phyloP scores from a whole-genome alignment of 1,140 invertebrate species.

The Parasteatoda tepidariorum region DNA sequence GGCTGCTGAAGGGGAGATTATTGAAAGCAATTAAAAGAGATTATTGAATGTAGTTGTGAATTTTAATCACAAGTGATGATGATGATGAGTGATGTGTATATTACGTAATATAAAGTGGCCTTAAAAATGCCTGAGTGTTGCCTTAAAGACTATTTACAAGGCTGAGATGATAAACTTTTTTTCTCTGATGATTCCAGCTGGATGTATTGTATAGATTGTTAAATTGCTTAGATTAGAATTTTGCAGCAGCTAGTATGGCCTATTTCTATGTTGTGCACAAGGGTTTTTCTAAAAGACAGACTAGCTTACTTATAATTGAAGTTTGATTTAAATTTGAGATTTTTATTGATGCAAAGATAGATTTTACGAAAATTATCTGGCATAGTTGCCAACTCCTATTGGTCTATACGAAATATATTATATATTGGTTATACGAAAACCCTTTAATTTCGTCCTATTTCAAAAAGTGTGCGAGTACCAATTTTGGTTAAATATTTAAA shows the following conservation, averaged over 20 bases:
- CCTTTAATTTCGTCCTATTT: background rate
- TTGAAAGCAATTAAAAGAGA: background rate
- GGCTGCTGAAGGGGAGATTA: slow-evolving; percentile 27
- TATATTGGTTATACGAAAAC: background rate
- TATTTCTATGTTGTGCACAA: slow-evolving; percentile 11
- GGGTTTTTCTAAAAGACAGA: slow-evolving; percentile 13
- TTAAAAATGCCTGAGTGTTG: background rate
- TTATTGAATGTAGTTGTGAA: background rate
- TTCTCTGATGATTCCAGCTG: background rate
- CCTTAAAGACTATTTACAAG: background rate
- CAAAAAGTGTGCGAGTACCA: background rate
- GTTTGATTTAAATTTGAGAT: background rate
- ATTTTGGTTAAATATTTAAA: background rate
- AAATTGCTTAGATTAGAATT: slow-evolving; percentile 2
- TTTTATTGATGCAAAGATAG: background rate
- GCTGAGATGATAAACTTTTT: background rate
- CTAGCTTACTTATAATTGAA: background rate
- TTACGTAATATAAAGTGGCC: background rate
- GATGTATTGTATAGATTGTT: background rate
- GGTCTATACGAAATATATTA: too few relatives aligned
- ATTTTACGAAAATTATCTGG: background rate
- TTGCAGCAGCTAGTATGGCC: slow-evolving; percentile 49
- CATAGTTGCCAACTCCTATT: too few relatives aligned
- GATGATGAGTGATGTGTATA: background rate
- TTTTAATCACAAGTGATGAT: background rate